Percentiles rank a stretch among this genome's conserved stretches.
phyloP scores from a whole-genome alignment of 1,140 invertebrate species.

The Antheraea pernyi region DNA sequence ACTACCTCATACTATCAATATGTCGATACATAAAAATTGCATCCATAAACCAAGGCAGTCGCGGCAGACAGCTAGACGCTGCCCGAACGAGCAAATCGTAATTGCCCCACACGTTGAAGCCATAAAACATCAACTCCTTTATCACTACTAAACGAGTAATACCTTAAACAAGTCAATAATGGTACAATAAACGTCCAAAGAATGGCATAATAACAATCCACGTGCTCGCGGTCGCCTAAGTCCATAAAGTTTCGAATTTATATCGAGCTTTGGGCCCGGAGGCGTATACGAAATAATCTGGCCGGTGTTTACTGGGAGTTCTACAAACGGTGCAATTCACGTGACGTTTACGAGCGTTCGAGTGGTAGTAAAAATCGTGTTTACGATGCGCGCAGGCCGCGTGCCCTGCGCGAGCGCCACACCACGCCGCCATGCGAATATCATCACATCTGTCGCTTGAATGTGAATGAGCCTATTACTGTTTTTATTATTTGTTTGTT shows the following conservation, averaged over 20 bases:
- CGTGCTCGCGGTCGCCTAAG: constrained; percentile 50
- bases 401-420: constrained; percentile 47
- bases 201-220: constrained; percentile 74
- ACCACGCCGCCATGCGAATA: constrained; percentile 33
- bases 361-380: constrained; percentile 78
- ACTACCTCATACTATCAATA: no score
- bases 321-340: constrained; percentile 74
- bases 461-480: constrained; percentile 44
- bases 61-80: constrained; percentile 55
- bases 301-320: constrained; percentile 71
- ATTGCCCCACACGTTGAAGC: constrained; percentile 62
- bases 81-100: constrained; percentile 28
- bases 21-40: no score
- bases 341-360: constrained; percentile 75
- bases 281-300: constrained; percentile 75
- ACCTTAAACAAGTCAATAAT: constrained; percentile 77
- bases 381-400: constrained; percentile 54
- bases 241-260: constrained; percentile 75
- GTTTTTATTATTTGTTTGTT: constrained; percentile 22
- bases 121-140: constrained; percentile 73
- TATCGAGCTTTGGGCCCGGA: constrained; percentile 70
- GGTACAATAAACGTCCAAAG: constrained; percentile 74
- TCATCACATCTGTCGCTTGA: constrained; percentile 48
- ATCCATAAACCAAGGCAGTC: constrained; percentile 16
- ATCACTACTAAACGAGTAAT: constrained; percentile 75